Evolutionary conservation across 1,140 invertebrate genomes (phyloP).

Genomic region (Aphaenogaster floridana): DNA sequence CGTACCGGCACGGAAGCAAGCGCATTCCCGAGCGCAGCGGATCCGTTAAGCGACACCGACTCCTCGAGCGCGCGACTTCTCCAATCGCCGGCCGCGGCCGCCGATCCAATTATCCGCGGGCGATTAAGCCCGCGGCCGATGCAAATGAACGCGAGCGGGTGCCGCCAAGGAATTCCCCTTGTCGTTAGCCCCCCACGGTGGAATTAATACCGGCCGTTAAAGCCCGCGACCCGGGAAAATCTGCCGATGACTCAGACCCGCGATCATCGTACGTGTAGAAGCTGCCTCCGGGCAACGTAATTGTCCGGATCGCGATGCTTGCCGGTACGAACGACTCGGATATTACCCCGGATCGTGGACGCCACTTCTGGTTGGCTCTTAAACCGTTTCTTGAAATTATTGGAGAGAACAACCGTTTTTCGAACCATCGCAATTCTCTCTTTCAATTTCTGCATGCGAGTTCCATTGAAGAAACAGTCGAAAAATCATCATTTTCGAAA

Average conservation of each 20-base stretch:
- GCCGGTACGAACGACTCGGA: conserved; percentile 15
- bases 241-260: conserved; percentile 48
- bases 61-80: conserved; percentile 44
- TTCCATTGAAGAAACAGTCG: background rate
- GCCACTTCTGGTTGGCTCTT: conserved; percentile 15
- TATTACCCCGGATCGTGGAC: conserved; percentile 36
- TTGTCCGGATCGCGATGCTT: conserved; percentile 39
- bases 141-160: conserved; percentile 68
- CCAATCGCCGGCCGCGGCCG: conserved; percentile 62
- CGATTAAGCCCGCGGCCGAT: conserved; percentile 74
- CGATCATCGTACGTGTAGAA: conserved; percentile 37
- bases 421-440: background rate
- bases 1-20: conserved; percentile 53
- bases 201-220: conserved; percentile 58
- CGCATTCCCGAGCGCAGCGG: conserved; percentile 59
- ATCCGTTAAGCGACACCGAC: conserved; percentile 74
- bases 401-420: background rate
- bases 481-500: background rate
- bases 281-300: conserved; percentile 49
- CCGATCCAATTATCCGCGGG: conserved; percentile 77
- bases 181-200: conserved; percentile 73
- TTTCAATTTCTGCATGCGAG: background rate
- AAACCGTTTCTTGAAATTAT: conserved; percentile 18
- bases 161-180: conserved; percentile 64
- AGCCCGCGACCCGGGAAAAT: conserved; percentile 39